phyloP scores from a whole-genome alignment of 2,888 invertebrate genomes.

The Rhorus exstirpatorius region DNA sequence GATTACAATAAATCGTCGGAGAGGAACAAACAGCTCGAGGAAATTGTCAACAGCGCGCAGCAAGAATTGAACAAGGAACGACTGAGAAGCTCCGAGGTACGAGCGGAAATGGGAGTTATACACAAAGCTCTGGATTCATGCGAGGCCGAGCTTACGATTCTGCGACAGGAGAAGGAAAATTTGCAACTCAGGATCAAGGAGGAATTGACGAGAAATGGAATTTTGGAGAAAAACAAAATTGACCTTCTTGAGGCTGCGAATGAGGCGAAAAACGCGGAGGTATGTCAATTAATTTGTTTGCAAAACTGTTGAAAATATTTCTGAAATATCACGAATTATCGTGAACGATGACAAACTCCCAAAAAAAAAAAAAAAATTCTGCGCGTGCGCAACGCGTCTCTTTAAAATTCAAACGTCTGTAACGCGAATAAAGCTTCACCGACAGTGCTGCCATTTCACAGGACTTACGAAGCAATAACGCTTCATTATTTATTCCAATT shows the following conservation, averaged over 20 bases:
- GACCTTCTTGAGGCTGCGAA: constrained; percentile 87
- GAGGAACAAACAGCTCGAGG: constrained; percentile 78
- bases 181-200: constrained; percentile 87
- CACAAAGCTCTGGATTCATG: constrained; percentile 83
- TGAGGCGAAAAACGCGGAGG: constrained; percentile 87
- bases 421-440: too few relatives aligned
- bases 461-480: too few relatives aligned
- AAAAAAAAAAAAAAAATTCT: too few relatives aligned
- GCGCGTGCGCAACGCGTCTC: too few relatives aligned
- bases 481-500: too few relatives aligned
- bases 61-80: constrained; percentile 83
- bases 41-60: constrained; percentile 79
- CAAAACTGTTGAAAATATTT: too few relatives aligned
- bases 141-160: constrained; percentile 85
- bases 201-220: constrained; percentile 86
- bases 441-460: too few relatives aligned
- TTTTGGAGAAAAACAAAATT: constrained; percentile 88
- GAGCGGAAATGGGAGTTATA: constrained; percentile 82
- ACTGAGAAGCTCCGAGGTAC: constrained; percentile 80
- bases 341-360: too few relatives aligned
- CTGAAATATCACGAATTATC: too few relatives aligned
- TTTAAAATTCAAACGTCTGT: too few relatives aligned
- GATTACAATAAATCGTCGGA: constrained; percentile 80
- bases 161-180: constrained; percentile 87
- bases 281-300: constrained; percentile 57